Conservation (phyloP, 2,888 invertebrate species). For the Melipona bicolor region DNA sequence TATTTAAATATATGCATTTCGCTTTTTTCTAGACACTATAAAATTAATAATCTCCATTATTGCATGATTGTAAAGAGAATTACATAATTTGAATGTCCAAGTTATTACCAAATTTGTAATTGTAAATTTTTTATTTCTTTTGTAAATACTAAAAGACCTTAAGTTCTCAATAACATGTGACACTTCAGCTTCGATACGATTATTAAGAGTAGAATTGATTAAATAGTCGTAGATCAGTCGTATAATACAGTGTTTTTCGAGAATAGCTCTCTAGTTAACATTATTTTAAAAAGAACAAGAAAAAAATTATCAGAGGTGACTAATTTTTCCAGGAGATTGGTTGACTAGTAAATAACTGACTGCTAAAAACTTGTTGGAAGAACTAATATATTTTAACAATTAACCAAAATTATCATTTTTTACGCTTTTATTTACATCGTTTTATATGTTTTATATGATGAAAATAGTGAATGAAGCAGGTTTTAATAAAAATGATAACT, state of each 20-base stretch:
- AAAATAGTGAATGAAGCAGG: constrained; percentile 22
- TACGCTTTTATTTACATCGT: background rate
- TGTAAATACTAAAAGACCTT: constrained; percentile 40
- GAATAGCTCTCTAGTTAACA: constrained; percentile 1
- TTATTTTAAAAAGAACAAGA: background rate
- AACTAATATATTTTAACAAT: constrained; percentile 3
- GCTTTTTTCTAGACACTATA: constrained; percentile 57
- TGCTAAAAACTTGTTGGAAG: background rate
- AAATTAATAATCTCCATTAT: constrained; percentile 58
- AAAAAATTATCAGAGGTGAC: background rate
- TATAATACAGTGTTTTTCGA: constrained; percentile 13
- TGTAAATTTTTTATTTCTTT: constrained; percentile 31
- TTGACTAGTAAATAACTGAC: background rate
- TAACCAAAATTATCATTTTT: constrained; percentile 20
- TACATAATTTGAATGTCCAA: constrained; percentile 49
- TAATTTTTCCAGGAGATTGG: background rate
- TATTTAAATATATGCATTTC: constrained; percentile 59
- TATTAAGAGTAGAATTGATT: constrained; percentile 27
- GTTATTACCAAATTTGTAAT: constrained; percentile 33
- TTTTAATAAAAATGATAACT: constrained; percentile 19
- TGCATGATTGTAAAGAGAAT: constrained; percentile 64
- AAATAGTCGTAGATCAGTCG: constrained; percentile 13
- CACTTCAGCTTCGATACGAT: constrained; percentile 34
- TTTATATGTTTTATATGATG: constrained; percentile 5
- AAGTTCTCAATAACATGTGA: constrained; percentile 35